Base-by-base conservation (phyloP, 2,113 vertebrate genomes). In the Thunnus maccoyii region DNA sequence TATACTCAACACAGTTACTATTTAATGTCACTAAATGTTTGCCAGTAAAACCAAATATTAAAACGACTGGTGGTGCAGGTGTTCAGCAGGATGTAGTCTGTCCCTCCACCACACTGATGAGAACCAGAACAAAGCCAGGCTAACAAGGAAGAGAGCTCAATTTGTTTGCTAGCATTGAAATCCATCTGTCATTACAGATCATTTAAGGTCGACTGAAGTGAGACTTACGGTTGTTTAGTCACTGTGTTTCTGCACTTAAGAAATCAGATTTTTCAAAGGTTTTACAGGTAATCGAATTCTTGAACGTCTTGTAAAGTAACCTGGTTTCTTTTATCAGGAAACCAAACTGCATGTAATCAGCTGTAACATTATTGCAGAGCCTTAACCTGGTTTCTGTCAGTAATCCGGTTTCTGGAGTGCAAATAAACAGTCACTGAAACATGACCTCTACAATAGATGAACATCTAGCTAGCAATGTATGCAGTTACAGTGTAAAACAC, bases 1-100 rank as follows among this genome's bases (percentile, higher is more conserved):
- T 68, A 55, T 77, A 55, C 44, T 20, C 72, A 18, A 76, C 80
- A 75, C 70, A 11, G 30, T 61, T 41, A 60, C 22, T 84, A 78
- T 61, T 73, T 81, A 78, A 87, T n/a, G 78, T 81, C 86, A 78
- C 78, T 84, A 74, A 60, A 55, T 70, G 77, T 81, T 70, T 71
- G 71, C 76, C 76, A 36, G 71, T 79, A 32, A 78, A 81, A 71
- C 82, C 78, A 78, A 86, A 86, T 78, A 70, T 69, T 41, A 69
- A 58, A 63, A 32, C 2, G 0, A 9, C 47, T 60, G 64, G 36
- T 3, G 30, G 54, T 4, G 58, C 83, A 25, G 66, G 60, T 30
- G 1, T 30, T 11, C 61, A 22, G 66, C 46, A 54, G 69, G 57
- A 52, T 20, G 76, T 25, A 46, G n/a, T 77, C 52, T 25, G 1